Evolutionary conservation across 2,888 invertebrate species (phyloP), one percentile per base, ranked within the genome.

Genomic region (Diploptera punctata): DNA sequence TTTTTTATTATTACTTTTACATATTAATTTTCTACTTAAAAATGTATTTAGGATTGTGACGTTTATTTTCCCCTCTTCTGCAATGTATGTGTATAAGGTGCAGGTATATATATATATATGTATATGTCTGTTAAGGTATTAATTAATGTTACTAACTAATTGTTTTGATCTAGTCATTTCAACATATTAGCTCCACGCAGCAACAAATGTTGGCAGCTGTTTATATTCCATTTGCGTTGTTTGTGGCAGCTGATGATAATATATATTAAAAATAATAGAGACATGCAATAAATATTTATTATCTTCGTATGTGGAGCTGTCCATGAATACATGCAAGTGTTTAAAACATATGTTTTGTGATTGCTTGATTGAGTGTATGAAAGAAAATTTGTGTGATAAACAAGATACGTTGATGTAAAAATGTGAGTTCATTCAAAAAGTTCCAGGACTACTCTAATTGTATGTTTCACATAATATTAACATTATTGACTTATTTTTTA

Each of bases 161-260:
- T n/a, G n/a, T 26, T 44, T 44, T 44, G n/a, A 65, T 65, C 65
- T 65, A 65, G 65, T 65, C 65, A 65, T 57, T n/a, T 16, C 29
- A 47, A 65, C 44, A 47, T n/a, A 29, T 47, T 44, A 24, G 26
- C 47, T 65, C 29, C 44, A 21, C n/a, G n/a, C 26, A 38, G 26
- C 60, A 31, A 60, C 29, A 29, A 19, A 60, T 47, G 18, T 24
- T 19, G 31, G 60, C 47, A 65, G 47, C 65, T 65, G 43, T 54
- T 54, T 33, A 13, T 54, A 54, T 65, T 65, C 65, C 44, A 65
- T 21, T 44, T n/a, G 60, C 60, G n/a, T 65, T 47, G 26, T 47
- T 26, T 44, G 47, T 38, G 65, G 65, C 65, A 47, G 44, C 44
- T 65, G 26, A 44, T 26, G 65, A 43, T 26, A 54, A 18, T 29